Evolutionary conservation across 2,113 vertebrate genomes (phyloP).

Genomic region (Penelope pileata): DNA sequence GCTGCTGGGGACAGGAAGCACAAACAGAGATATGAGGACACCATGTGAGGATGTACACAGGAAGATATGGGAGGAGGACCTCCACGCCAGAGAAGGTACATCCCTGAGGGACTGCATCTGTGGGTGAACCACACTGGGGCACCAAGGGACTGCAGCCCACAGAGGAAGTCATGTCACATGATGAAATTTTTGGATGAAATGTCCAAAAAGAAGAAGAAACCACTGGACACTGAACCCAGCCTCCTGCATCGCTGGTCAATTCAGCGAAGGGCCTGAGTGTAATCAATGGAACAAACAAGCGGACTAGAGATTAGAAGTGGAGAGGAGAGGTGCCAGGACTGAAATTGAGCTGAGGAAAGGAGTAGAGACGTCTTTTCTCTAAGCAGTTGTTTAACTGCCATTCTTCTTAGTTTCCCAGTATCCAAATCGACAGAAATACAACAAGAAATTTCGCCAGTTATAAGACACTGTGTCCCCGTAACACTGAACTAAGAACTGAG

Average conservation of each 20-base stretch:
- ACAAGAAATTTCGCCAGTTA: neutral
- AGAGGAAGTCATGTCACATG: neutral
- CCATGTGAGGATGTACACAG: too few relatives aligned
- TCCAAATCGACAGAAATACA: neutral
- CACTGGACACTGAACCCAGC: rapidly evolving
- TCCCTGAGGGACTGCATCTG: rapidly evolving
- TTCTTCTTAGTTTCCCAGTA: neutral
- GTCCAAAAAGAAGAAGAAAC: neutral
- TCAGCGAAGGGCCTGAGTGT: neutral
- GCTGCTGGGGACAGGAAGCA: rapidly evolving
- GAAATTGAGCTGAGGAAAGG: neutral
- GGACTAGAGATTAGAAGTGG: rapidly evolving
- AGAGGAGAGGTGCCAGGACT: neutral
- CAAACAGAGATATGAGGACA: too few relatives aligned
- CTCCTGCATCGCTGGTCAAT: rapidly evolving
- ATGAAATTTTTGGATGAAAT: neutral
- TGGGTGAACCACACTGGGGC: neutral
- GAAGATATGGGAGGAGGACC: neutral
- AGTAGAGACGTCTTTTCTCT: neutral
- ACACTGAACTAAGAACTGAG: neutral
- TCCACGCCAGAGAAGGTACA: neutral
- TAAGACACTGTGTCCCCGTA: neutral
- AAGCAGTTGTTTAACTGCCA: neutral
- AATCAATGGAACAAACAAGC: rapidly evolving
- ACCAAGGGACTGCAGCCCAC: neutral